phyloP scores from a whole-genome alignment of 2,888 invertebrate species.

The Monopis laevigella region DNA sequence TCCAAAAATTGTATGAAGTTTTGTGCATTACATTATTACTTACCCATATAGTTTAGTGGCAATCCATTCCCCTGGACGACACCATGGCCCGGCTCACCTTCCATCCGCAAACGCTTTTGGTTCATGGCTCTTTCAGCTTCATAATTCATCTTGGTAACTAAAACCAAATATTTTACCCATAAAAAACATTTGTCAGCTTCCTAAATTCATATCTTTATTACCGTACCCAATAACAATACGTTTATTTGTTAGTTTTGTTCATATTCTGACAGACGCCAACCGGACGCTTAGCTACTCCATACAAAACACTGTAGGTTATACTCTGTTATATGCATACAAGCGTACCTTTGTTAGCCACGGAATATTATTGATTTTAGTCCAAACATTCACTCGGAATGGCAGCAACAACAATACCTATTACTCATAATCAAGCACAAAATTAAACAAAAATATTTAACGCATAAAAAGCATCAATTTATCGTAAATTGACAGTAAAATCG shows the following conservation, averaged over 20 bases:
- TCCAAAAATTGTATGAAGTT: no score
- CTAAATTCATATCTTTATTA: no score
- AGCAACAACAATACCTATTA: constrained; percentile 45
- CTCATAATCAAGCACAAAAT: constrained; percentile 57
- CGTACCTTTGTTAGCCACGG: constrained; percentile 67
- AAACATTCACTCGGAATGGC: constrained; percentile 55
- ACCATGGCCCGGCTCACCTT: constrained; percentile 61
- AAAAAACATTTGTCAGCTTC: background rate
- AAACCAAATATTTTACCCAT: constrained; percentile 22
- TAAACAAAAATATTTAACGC: constrained; percentile 60
- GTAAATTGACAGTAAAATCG: constrained; percentile 63
- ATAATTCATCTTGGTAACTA: constrained; percentile 65
- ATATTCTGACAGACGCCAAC: constrained; percentile 64
- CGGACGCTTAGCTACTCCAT: constrained; percentile 62
- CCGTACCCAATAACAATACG: background rate
- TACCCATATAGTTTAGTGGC: constrained; percentile 62
- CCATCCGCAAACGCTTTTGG: constrained; percentile 64
- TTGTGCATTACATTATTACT: no score
- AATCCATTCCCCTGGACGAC: constrained; percentile 63
- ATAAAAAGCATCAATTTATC: constrained; percentile 63
- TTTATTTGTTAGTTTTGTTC: constrained; percentile 38
- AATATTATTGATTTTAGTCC: constrained; percentile 67
- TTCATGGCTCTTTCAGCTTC: constrained; percentile 63
- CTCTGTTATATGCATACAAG: constrained; percentile 60
- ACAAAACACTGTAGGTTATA: constrained; percentile 66